Conservation (phyloP, 2,888 invertebrate species). For the Amphimallon solstitiale region DNA sequence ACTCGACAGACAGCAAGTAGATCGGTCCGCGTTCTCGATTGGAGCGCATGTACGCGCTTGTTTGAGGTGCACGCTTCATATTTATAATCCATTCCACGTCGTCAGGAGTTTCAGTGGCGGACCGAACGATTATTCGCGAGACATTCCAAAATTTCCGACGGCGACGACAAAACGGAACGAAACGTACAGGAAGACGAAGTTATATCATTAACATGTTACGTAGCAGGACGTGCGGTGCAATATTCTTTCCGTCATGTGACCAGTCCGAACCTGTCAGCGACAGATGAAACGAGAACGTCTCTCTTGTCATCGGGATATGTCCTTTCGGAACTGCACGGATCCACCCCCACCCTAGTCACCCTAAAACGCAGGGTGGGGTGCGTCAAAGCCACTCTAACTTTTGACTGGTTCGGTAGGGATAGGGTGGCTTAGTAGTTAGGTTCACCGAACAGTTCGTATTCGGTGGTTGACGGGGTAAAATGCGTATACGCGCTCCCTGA, state of each 20-base stretch:
- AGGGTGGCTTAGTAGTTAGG: slow-evolving; percentile 35
- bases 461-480: slow-evolving; percentile 47
- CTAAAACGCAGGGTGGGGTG: slow-evolving; percentile 50
- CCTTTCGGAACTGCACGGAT: slow-evolving; percentile 42
- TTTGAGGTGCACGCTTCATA: slow-evolving; percentile 9
- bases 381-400: slow-evolving; percentile 49
- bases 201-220: slow-evolving; percentile 12
- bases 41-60: slow-evolving; percentile 16
- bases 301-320: slow-evolving; percentile 50
- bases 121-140: not conserved
- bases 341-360: slow-evolving; percentile 33
- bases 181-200: slow-evolving; percentile 11
- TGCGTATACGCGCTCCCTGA: slow-evolving; percentile 38
- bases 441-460: slow-evolving; percentile 55
- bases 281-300: slow-evolving; percentile 53
- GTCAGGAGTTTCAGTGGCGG: not conserved
- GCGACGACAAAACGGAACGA: slow-evolving; percentile 9
- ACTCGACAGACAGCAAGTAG: slow-evolving; percentile 16
- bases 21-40: slow-evolving; percentile 25
- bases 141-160: slow-evolving; percentile 4
- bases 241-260: slow-evolving; percentile 46
- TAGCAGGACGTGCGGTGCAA: not conserved
- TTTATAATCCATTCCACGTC: slow-evolving; percentile 22
- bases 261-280: slow-evolving; percentile 53
- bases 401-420: slow-evolving; percentile 44